Evolutionary conservation across 2,797 vertebrate species (phyloP), one percentile per base, ranked within the genome.

Genomic region (Hoplostethus mediterraneus): DNA sequence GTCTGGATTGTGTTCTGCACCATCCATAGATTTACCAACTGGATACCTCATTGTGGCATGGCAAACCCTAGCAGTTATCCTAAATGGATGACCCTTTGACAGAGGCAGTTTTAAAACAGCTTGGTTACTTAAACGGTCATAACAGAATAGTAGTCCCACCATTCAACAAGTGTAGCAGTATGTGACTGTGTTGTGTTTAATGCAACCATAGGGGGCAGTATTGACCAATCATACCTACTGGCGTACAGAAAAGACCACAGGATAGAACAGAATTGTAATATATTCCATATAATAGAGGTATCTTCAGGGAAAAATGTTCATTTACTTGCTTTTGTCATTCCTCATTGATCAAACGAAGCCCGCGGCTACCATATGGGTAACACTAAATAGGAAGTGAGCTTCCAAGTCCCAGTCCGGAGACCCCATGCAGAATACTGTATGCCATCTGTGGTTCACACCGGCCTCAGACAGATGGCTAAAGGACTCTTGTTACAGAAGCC

Each of bases 381-480:
- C 80, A 80, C 82, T 80, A 76, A 85, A 88, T 62, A 72, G 64
- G 81, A 86, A 77, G 80, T 71, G 75, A 79, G 80, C 53, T 49
- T 89, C 72, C 79, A 84, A 72, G 73, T 78, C 73, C 68, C 72
- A 56, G 74, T 7, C 79, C 54, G 17, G 64, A 77, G 77, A 84
- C 82, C 87, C 85, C 87, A 79, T 79, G 79, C 73, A 88, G 86
- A 77, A 86, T 45, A 40, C 81, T 88, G 90, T 21, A 57, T 71
- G 77, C 90, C 90, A 93, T 92, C 91, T 93, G 90, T 82, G 84
- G 75, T 67, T 81, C 81, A 68, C 84, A 82, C 76, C 77, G 82
- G 82, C 78, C 60, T 54, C 53, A 77, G 86, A 83, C 91, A 93
- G 91, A 92, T 92, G 91, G 92, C 86, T 73, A 11, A 71, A 89